A percentile compares a stretch with the other conserved stretches of the same genome.
These are phyloP conservation scores for Eledona agricola DNA, from an alignment of 2,888 invertebrate species.

Conservation along the genomic window DNA sequence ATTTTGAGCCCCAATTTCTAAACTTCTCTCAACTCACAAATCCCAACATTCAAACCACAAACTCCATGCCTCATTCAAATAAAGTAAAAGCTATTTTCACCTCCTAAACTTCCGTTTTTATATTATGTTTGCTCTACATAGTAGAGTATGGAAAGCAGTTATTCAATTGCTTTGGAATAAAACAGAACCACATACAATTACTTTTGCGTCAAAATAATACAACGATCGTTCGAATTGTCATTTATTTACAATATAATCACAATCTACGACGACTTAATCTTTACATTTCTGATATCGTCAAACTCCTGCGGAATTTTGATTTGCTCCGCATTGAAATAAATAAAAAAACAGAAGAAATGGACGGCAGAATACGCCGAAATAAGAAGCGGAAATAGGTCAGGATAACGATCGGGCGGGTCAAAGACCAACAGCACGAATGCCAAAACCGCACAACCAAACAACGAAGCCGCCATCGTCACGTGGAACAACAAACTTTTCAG, in stretches of 20 bases:
- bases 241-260: slow-evolving; percentile 27
- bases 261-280: slow-evolving; percentile 45
- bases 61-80: too few relatives aligned
- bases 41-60: too few relatives aligned
- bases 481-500: slow-evolving; percentile 49
- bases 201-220: slow-evolving; percentile 9
- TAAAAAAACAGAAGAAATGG: slow-evolving; percentile 80
- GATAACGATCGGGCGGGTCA: slow-evolving; percentile 76
- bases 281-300: slow-evolving; percentile 52
- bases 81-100: too few relatives aligned
- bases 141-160: too few relatives aligned
- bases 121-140: too few relatives aligned
- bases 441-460: slow-evolving; percentile 70
- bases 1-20: too few relatives aligned
- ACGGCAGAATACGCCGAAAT: slow-evolving; percentile 83
- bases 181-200: too few relatives aligned
- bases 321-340: slow-evolving; percentile 80
- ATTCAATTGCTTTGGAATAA: too few relatives aligned
- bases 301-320: slow-evolving; percentile 63
- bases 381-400: slow-evolving; percentile 83
- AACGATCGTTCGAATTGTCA: slow-evolving; percentile 9
- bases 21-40: too few relatives aligned
- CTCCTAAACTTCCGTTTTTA: too few relatives aligned
- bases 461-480: slow-evolving; percentile 64
- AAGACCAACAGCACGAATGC: slow-evolving; percentile 67